Evolutionary conservation across 2,113 vertebrate genomes (phyloP).

Genomic region (Lates calcarifer): DNA sequence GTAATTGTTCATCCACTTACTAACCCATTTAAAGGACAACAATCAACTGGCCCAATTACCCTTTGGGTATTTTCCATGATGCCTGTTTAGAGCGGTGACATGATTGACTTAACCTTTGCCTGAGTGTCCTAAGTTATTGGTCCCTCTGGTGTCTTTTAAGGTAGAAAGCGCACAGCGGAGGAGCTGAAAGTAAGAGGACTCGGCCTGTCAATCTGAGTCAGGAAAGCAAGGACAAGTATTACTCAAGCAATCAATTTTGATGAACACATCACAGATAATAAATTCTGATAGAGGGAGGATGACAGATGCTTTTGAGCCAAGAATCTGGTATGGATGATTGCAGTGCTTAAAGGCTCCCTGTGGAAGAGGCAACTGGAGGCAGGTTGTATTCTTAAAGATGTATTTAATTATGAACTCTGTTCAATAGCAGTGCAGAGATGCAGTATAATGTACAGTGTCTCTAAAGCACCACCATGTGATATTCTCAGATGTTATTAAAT

Average conservation of each 20-base stretch:
- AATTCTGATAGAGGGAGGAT: conserved; percentile 21
- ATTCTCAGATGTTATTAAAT: conserved; percentile 6
- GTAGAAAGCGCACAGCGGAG: conserved; percentile 6
- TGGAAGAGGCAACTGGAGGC: conserved; percentile 26
- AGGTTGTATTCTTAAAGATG: conserved; percentile 44
- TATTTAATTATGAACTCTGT: conserved; percentile 51
- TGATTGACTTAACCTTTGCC: conserved; percentile 75
- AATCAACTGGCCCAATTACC: conserved; percentile 55
- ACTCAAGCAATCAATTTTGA: conserved; percentile 48
- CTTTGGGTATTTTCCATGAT: conserved; percentile 50
- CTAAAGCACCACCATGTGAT: not conserved
- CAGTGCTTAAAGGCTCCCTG: conserved; percentile 4
- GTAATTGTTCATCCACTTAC: conserved; percentile 12
- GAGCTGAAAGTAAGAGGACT: conserved; percentile 31
- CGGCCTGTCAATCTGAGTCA: conserved; percentile 52
- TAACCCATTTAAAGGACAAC: conserved; percentile 43
- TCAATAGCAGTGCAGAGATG: not conserved
- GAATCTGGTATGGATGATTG: conserved; percentile 23
- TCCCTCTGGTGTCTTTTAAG: conserved; percentile 55
- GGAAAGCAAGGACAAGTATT: conserved; percentile 50
- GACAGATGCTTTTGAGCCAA: conserved; percentile 23
- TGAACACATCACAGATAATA: conserved; percentile 59
- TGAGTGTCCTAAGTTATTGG: conserved; percentile 9
- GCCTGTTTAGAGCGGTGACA: conserved; percentile 30
- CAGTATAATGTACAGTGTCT: not conserved